Evolutionary conservation across 1,140 invertebrate genomes (phyloP).

Genomic region (Rhyzopertha dominica): DNA sequence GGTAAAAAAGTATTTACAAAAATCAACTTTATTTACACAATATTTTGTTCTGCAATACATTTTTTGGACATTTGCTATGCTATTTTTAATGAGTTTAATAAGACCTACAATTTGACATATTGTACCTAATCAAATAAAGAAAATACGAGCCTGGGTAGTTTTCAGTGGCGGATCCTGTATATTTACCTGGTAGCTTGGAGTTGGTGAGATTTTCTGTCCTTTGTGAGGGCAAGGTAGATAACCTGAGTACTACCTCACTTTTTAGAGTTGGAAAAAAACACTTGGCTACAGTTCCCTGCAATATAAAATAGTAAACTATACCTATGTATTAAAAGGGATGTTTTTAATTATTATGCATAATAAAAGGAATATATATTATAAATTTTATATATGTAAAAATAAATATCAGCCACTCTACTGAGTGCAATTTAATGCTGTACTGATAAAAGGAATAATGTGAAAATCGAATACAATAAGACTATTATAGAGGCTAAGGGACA

Average conservation of each 20-base stretch:
- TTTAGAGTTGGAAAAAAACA: conserved; percentile 25
- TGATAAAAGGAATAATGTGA: no score
- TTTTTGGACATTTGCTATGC: not conserved
- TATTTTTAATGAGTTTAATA: not conserved
- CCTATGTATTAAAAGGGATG: conserved; percentile 10
- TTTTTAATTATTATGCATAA: conserved; percentile 25
- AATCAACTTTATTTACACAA: conserved; percentile 8
- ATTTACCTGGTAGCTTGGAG: conserved; percentile 28
- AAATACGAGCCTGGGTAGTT: not conserved
- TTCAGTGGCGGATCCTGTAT: not conserved
- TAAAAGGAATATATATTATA: conserved; percentile 22
- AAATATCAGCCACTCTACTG: no score
- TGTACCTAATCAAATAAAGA: not conserved
- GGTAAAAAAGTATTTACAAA: no score
- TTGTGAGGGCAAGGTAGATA: conserved; percentile 15
- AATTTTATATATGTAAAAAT: no score
- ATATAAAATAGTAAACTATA: conserved; percentile 13
- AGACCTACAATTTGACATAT: not conserved
- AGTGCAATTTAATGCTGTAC: no score
- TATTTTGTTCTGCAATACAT: conserved; percentile 1
- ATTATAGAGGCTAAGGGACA: no score
- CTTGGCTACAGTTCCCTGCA: conserved; percentile 28
- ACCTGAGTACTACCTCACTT: conserved; percentile 14
- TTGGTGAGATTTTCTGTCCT: conserved; percentile 7
- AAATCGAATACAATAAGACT: no score